phyloP scores from a whole-genome alignment of 1,140 invertebrate species.

The Daktulosphaira vitifoliae region DNA sequence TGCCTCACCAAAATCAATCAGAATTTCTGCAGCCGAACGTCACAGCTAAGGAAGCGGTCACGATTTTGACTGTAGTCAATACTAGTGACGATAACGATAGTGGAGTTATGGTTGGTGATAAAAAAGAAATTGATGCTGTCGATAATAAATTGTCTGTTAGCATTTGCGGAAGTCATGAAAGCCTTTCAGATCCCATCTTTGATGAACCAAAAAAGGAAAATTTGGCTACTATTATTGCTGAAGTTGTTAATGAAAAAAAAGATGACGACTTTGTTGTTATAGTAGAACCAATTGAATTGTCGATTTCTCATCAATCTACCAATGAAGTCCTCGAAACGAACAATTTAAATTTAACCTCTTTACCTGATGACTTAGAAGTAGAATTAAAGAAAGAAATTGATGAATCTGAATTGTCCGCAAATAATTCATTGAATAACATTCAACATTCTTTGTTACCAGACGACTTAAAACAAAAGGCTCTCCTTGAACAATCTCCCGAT shows the following conservation, averaged over 20 bases:
- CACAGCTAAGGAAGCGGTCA: neutral
- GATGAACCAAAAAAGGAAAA: slow-evolving; percentile 3
- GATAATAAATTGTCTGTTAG: slow-evolving; percentile 11
- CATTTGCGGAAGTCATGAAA: slow-evolving; percentile 4
- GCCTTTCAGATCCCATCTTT: neutral
- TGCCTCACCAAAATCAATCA: neutral
- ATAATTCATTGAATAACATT: neutral
- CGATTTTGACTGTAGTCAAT: neutral
- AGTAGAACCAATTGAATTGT: neutral
- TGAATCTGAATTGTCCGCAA: neutral
- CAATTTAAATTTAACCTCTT: neutral
- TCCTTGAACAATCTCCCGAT: neutral
- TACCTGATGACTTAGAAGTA: neutral
- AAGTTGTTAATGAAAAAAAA: neutral
- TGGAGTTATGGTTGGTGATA: neutral
- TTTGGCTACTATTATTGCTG: neutral
- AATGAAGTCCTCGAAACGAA: neutral
- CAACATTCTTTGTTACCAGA: neutral
- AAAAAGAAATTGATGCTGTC: neutral
- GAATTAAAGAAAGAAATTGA: neutral
- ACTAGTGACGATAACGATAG: slow-evolving; percentile 7
- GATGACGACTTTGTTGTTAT: neutral
- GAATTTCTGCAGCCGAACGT: neutral
- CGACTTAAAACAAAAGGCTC: slow-evolving; percentile 6
- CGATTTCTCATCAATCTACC: neutral